phyloP scores from a whole-genome alignment of 2,797 vertebrate genomes.

The Fringilla coelebs region DNA sequence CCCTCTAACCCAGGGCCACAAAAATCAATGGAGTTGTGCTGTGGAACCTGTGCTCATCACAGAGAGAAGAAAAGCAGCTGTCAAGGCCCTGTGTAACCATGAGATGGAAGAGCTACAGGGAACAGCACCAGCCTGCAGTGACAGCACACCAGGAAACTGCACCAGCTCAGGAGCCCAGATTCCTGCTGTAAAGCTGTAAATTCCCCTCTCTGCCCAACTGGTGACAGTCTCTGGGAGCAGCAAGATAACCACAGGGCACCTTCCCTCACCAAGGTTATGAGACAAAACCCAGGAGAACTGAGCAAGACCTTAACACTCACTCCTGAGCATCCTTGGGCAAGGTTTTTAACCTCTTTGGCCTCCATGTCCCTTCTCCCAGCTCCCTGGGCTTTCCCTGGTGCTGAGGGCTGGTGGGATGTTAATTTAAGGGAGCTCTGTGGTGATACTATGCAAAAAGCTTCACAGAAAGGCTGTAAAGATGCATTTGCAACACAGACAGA shows the following conservation, averaged over 20 bases:
- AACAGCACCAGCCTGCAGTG: not conserved
- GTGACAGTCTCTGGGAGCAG: not conserved
- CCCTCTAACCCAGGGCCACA: not conserved
- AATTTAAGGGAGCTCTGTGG: not conserved
- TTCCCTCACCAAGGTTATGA: not conserved
- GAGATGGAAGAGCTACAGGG: not conserved
- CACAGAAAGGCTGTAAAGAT: not conserved
- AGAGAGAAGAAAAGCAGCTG: not conserved
- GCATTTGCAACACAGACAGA: not conserved
- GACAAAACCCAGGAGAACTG: not conserved
- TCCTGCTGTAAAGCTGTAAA: not conserved
- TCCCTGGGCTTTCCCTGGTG: not conserved
- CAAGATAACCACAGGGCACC: not conserved
- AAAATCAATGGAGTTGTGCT: constrained; percentile 46
- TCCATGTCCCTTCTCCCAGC: not conserved
- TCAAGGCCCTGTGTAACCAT: not conserved
- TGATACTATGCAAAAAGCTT: not conserved
- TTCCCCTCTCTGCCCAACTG: not conserved
- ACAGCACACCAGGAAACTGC: not conserved
- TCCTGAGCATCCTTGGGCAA: not conserved
- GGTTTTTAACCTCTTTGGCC: not conserved
- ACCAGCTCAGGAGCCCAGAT: not conserved
- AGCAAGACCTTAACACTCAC: not conserved
- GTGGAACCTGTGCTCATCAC: not conserved
- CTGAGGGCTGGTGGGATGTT: not conserved